These are phyloP conservation scores for Trachythela sp. DNA, from an alignment of 64 coral and sea anemone genomes.

Conservation along the genomic window DNA sequence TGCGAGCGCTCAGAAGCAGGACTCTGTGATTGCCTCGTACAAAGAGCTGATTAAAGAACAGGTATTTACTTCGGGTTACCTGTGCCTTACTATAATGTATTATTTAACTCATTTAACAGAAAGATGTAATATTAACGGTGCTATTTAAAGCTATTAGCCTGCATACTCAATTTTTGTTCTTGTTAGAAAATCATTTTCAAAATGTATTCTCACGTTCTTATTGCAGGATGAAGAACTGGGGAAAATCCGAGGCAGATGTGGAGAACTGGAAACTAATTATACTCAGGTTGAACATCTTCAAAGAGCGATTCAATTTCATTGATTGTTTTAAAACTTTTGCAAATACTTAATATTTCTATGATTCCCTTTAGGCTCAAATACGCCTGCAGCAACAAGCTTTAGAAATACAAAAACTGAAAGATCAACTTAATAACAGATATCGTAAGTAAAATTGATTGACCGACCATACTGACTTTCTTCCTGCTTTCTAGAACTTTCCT, in stretches of 20 bases:
- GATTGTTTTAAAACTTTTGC: background rate
- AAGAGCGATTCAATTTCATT: background rate
- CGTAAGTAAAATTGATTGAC: slow-evolving; percentile 50
- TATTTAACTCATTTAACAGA: too few species aligned
- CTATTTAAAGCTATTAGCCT: too few species aligned
- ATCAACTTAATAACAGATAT: slow-evolving; percentile 53
- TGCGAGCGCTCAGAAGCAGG: slow-evolving; percentile 71
- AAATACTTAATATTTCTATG: background rate
- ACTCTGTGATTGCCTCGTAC: slow-evolving; percentile 86
- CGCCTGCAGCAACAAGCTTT: slow-evolving; percentile 71
- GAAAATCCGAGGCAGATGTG: slow-evolving; percentile 67
- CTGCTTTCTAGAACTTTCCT: too few species aligned
- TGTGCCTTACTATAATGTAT: background rate
- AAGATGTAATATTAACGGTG: too few species aligned
- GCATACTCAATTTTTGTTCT: too few species aligned
- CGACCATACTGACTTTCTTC: too few species aligned
- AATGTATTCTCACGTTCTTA: too few species aligned
- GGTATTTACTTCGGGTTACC: background rate
- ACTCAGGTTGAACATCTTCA: slow-evolving; percentile 53
- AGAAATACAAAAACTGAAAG: slow-evolving; percentile 75
- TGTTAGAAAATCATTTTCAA: too few species aligned
- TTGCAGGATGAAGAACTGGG: slow-evolving; percentile 93
- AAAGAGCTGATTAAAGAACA: slow-evolving; percentile 94
- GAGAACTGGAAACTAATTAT: slow-evolving; percentile 71
- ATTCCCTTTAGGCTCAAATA: slow-evolving; percentile 42